Conservation (phyloP, 2,888 invertebrate genomes). For the Oscheius myriophilus region DNA sequence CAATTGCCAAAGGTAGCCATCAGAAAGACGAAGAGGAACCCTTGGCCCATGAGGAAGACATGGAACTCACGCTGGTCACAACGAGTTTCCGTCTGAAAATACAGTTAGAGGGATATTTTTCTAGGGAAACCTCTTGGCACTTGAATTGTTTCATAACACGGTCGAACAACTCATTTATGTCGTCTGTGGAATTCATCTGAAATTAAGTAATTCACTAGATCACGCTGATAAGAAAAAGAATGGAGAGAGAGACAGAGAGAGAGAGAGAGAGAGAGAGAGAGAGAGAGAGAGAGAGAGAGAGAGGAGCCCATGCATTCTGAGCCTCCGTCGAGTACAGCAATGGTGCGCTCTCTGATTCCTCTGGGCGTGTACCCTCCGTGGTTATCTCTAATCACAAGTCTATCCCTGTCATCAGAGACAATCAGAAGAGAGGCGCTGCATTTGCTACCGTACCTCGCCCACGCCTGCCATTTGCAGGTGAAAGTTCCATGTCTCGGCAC, state of each 20-base stretch:
- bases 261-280: not conserved
- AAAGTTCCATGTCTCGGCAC: too few species aligned
- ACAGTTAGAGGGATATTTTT: not conserved
- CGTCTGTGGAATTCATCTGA: slow-evolving; percentile 21
- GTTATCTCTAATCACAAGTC: too few species aligned
- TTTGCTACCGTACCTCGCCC: too few species aligned
- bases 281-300: not conserved
- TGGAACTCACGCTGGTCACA: slow-evolving; percentile 60
- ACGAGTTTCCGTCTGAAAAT: slow-evolving; percentile 23
- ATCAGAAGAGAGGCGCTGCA: too few species aligned
- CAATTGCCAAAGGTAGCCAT: slow-evolving; percentile 65
- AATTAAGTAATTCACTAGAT: not conserved
- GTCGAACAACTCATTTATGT: slow-evolving; percentile 16
- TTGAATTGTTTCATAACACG: slow-evolving; percentile 17
- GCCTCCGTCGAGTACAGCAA: too few species aligned
- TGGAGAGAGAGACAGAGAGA: not conserved
- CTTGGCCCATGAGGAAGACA: slow-evolving; percentile 58
- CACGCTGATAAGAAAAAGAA: not conserved
- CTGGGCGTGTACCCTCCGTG: too few species aligned
- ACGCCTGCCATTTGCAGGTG: too few species aligned
- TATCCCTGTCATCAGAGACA: too few species aligned
- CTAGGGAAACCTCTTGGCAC: slow-evolving; percentile 1
- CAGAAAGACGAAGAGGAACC: slow-evolving; percentile 62
- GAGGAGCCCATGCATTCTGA: too few species aligned
- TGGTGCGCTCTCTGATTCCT: too few species aligned